These are phyloP conservation scores for Campoletis raptor DNA, from an alignment of 2,888 invertebrate species.

Conservation along the genomic window DNA sequence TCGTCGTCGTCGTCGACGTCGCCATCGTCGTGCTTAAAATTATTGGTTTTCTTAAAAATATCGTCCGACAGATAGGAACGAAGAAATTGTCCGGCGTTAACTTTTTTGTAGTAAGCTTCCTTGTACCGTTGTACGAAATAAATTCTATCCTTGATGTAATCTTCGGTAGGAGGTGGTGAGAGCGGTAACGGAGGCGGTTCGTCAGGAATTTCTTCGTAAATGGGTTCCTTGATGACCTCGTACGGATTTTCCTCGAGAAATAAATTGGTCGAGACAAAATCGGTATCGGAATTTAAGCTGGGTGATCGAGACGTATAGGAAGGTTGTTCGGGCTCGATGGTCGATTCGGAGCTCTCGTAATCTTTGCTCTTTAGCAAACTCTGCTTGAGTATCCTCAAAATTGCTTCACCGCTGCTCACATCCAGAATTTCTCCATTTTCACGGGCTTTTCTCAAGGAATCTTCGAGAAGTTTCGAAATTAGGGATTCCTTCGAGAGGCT, in stretches of 20 bases:
- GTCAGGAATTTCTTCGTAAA: conserved; percentile 85
- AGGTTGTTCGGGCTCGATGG: conserved; percentile 74
- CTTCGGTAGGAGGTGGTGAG: conserved; percentile 90
- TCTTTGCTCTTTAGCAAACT: conserved; percentile 80
- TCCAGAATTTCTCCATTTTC: conserved; percentile 82
- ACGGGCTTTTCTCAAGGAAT: conserved; percentile 81
- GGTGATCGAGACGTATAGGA: conserved; percentile 77
- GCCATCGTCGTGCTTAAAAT: conserved; percentile 80
- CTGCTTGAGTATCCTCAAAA: conserved; percentile 82
- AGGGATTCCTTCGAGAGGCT: conserved; percentile 79
- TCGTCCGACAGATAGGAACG: conserved; percentile 77
- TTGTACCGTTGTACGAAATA: conserved; percentile 85
- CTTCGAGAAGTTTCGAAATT: conserved; percentile 82
- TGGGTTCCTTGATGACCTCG: conserved; percentile 85
- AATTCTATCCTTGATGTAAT: conserved; percentile 89
- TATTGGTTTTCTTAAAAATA: conserved; percentile 85
- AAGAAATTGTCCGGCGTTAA: conserved; percentile 77
- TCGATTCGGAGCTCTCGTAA: conserved; percentile 79
- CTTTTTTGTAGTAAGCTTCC: conserved; percentile 77
- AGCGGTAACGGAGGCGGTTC: conserved; percentile 90
- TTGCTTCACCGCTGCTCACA: conserved; percentile 82
- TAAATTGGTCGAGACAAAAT: conserved; percentile 79
- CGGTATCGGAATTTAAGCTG: conserved; percentile 80
- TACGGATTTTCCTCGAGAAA: conserved; percentile 84
- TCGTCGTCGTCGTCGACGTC: conserved; percentile 62